Evolutionary conservation across 2,797 vertebrate genomes (phyloP), one percentile per base, ranked within the genome.

Genomic region (Enteromius thamalakanensis): DNA sequence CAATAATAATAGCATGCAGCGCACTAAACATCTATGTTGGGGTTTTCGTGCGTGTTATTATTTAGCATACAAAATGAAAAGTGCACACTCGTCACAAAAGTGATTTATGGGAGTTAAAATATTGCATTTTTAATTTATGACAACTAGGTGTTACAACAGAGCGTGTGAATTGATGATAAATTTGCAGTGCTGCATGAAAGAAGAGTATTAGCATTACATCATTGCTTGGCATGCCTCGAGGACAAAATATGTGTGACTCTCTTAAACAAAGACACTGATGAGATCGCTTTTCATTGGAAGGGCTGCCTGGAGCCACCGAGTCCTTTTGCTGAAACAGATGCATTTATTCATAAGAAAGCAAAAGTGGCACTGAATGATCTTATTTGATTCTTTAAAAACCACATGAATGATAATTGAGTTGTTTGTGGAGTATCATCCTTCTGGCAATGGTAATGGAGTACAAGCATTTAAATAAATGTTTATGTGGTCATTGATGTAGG

Each of bases 201-300:
- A 55, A 75, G 60, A n/a, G 23, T 32, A 17, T 68, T 23, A 64
- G 76, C 17, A 71, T 86, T 68, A 86, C 85, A 80, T 76, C 85
- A 86, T 58, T 49, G 76, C 69, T 62, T 72, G 60, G 67, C 58
- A 67, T 58, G 67, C 60, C 58, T 67, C 21, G 6, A 68, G 71
- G 40, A 70, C 42, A 74, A 78, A 77, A 67, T 71, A 51, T 71
- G 67, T 65, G 65, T 55, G 74, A 76, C 40, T 68, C 45, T 34
- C 26, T 58, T 40, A 83, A 79, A 86, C 85, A 86, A 86, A 80
- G 81, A 70, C 67, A 11, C 23, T 64, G 80, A 82, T 53, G 74
- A 65, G 80, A 55, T 72, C 15, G 47, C 67, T 70, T 70, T 78
- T 83, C 76, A 83, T 83, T 60, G 65, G 26, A 70, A 29, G 67